Base-by-base conservation (phyloP, 1,140 invertebrate genomes). In the Neoseiulus cucumeris region DNA sequence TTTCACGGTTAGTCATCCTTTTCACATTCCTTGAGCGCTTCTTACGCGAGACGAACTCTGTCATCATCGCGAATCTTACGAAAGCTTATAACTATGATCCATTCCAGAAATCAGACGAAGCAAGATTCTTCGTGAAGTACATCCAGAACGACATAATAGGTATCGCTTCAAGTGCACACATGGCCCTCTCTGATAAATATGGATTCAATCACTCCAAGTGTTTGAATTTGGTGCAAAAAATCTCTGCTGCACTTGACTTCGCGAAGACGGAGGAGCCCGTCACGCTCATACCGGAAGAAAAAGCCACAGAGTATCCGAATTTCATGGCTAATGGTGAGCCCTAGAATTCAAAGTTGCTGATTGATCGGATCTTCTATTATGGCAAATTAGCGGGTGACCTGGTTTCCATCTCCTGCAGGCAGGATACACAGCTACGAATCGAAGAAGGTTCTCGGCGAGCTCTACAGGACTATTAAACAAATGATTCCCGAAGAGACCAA, bases 91-190 rank as follows among this genome's bases (percentile, higher is more conserved):
- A n/a, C n/a, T n/a, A n/a, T n/a, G n/a, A n/a, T n/a, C n/a, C 47
- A 42, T n/a, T 73, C 42, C 51, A 73, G 69, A 70, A 69, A 2
- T 44, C n/a, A 12, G 42, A 72, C 64, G 73, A 73, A 70, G 67
- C 71, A 14, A 44, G 70, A 22, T 74, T 73, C 64, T 70, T 73
- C 33, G 45, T 69, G 12, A 67, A 65, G 18, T 73, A 73, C 42
- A 65, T 73, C 1, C 45, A 68, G 28, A 69, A 72, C 64, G 72
- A 73, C 66, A 65, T 68, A 0, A 71, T 74, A 59, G 73, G 73
- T 41, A 39, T 47, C 25, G 65, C 73, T 44, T 66, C 70, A 6
- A 70, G 70, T 66, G 73, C 73, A 2, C 72, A 74, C 70, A 64
- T 74, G 18, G 67, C 66, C 7, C 68, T 69, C 44, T 67, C 73